phyloP scores from a whole-genome alignment of 1,140 invertebrate species.

The Eupristina koningsbergeri region DNA sequence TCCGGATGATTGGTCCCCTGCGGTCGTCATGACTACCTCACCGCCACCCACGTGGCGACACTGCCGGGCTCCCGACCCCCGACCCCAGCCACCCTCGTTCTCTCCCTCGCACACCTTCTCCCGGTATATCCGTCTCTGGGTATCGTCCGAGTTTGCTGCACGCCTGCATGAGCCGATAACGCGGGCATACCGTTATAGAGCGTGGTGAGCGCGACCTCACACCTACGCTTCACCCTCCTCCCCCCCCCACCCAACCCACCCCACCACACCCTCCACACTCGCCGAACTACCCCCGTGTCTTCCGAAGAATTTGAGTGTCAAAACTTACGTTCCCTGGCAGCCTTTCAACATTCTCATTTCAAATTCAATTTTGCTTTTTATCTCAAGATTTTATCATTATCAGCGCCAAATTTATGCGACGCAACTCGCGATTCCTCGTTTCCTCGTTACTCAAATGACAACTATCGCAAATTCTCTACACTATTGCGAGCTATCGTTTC shows the following conservation, averaged over 20 bases:
- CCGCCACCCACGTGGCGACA: slow-evolving; percentile 65
- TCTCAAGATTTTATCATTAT: too few species aligned
- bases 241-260: too few species aligned
- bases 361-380: too few species aligned
- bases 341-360: too few species aligned
- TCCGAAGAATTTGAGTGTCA: background rate
- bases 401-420: too few species aligned
- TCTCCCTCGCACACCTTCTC: slow-evolving; percentile 10
- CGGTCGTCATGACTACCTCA: slow-evolving; percentile 73
- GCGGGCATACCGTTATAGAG: slow-evolving; percentile 17
- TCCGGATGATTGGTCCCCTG: slow-evolving; percentile 74
- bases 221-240: background rate
- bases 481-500: too few species aligned
- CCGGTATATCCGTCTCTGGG: background rate
- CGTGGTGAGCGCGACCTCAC: slow-evolving; percentile 3
- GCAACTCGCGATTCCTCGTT: too few species aligned
- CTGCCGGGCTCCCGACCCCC: slow-evolving; percentile 29
- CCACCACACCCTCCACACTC: too few species aligned
- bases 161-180: slow-evolving; percentile 61
- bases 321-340: background rate
- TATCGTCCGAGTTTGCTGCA: slow-evolving; percentile 18
- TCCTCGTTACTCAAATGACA: too few species aligned
- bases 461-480: too few species aligned
- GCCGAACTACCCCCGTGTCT: background rate
- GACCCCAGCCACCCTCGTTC: slow-evolving; percentile 5